Base-by-base conservation (phyloP, 1,140 invertebrate species). In the Berghia stephanieae region DNA sequence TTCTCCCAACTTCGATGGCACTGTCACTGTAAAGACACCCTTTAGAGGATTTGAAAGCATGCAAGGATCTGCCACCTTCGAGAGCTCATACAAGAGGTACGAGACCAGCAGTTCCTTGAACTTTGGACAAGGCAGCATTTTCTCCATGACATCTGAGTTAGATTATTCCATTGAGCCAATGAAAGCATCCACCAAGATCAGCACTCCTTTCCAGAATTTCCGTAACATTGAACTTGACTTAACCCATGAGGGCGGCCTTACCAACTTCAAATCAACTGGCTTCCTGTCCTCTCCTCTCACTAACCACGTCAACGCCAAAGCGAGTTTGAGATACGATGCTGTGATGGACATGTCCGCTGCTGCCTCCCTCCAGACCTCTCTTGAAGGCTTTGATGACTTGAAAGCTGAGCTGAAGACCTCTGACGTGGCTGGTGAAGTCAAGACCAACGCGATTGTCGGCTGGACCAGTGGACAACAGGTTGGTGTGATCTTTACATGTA, bases 121-220 rank as follows among this genome's bases (percentile, higher is more conserved):
- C 16, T 3, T 70, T 1, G 78, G 72, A 10, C 8, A 43, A 31
- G 34, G 27, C 16, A 36, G 27, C n/a, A 60, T 36, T n/a, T 68
- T 68, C 42, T 18, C 46, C 10, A 2, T 79, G 3, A 21, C 36
- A 8, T 57, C 57, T 24, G 70, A 27, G 31, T 4, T 71, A 43
- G 73, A 80, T 44, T 43, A 78, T 40, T 71, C 68, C 43, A 36
- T 36, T 13, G 24, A 27, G 1, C 55, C 75, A 1, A 77, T 77
- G 43, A 81, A 67, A 27, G 77, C 77, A 21, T 60, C 55, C 6
- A 52, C 78, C 43, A 72, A 77, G 13, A n/a, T 86, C 21, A 76
- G 74, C 46, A 84, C 83, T 16, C 83, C 84, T 36, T 77, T 83
- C 55, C 49, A 79, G n/a, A 40, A 16, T 3, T 24, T 83, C 0